Percentiles rank a stretch among this genome's conserved stretches.
Conservation (phyloP, 2,888 invertebrate genomes). For the Volucella bombylans region DNA sequence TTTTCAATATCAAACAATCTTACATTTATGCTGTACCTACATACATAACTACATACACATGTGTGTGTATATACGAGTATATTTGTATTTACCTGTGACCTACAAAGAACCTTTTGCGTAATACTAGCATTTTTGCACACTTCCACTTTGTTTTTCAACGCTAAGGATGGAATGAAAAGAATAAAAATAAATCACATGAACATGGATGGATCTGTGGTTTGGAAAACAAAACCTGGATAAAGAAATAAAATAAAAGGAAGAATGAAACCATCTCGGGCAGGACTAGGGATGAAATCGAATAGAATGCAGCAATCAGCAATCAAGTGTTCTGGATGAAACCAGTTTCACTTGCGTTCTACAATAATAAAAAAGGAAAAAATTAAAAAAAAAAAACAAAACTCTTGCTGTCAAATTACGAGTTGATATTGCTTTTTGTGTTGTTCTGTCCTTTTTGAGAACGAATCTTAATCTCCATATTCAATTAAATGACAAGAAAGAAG, state of each 20-base stretch:
- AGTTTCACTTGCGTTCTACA: slow-evolving; percentile 6
- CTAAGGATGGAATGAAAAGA: background rate
- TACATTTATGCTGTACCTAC: background rate
- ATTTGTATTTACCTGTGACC: slow-evolving; percentile 75
- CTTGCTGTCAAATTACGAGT: slow-evolving; percentile 19
- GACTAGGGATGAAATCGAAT: slow-evolving; percentile 28
- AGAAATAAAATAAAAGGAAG: background rate
- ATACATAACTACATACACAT: background rate
- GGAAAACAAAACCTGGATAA: slow-evolving; percentile 15
- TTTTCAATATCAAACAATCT: slow-evolving; percentile 16
- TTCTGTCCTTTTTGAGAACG: slow-evolving; percentile 8
- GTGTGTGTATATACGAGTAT: slow-evolving; percentile 25
- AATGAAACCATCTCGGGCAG: slow-evolving; percentile 26
- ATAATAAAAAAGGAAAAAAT: background rate
- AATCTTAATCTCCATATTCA: background rate
- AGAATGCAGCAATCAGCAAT: slow-evolving; percentile 59
- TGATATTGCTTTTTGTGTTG: slow-evolving; percentile 16
- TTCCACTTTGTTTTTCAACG: slow-evolving; percentile 17
- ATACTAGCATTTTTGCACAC: slow-evolving; percentile 70
- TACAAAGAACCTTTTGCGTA: slow-evolving; percentile 77
- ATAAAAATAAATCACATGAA: slow-evolving; percentile 45
- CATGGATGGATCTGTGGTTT: slow-evolving; percentile 28
- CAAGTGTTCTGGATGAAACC: slow-evolving; percentile 44
- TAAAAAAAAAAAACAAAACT: background rate
- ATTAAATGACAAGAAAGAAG: background rate